Evolutionary conservation across 1,140 invertebrate genomes (phyloP), one percentile per base, ranked within the genome.

Genomic region (Danaus melanippus): DNA sequence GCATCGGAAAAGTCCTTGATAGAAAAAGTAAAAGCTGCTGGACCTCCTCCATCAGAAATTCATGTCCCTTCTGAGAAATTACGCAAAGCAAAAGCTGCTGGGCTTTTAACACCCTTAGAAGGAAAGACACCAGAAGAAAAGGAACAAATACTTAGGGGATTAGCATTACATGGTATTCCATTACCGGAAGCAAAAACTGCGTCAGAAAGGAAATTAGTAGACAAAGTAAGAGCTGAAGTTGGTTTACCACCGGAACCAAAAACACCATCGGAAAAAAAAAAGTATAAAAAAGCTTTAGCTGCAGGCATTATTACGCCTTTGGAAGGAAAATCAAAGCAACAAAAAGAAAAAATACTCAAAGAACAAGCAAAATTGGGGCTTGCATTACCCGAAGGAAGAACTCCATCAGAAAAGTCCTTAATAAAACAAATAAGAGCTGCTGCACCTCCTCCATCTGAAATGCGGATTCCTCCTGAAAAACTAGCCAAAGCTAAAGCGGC

Each of bases 401-500:
- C 53, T 10, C 9, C 44, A 12, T 60, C 58, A 42, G 58, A 60
- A 45, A 60, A 15, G 3, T 15, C 15, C 15, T 15, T 15, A 3
- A 15, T 15, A 15, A 3, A 15, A 15, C 1, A 15, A 15, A 3
- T 15, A 3, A 15, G 3, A 15, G 3, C 15, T 15, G 15, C 15
- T 15, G 15, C 1, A 15, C 54, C 62, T 10, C 52, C 61, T 7
- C 60, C 60, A 54, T 50, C 55, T 3, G 55, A 57, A 51, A 15
- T 15, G 15, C 15, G 15, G 15, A 3, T 15, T 15, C 15, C 15
- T 1, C 3, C 15, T 15, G 15, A 1, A 3, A 15, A 15, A 15
- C 3, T 15, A 3, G 39, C 42, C 11, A 60, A 60, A 54, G 64
- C 58, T 10, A 58, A 62, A 56, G 63, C 57, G 11, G 60, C 58